Conservation (phyloP, 2,797 vertebrate genomes). For the Psittacula derbiana region DNA sequence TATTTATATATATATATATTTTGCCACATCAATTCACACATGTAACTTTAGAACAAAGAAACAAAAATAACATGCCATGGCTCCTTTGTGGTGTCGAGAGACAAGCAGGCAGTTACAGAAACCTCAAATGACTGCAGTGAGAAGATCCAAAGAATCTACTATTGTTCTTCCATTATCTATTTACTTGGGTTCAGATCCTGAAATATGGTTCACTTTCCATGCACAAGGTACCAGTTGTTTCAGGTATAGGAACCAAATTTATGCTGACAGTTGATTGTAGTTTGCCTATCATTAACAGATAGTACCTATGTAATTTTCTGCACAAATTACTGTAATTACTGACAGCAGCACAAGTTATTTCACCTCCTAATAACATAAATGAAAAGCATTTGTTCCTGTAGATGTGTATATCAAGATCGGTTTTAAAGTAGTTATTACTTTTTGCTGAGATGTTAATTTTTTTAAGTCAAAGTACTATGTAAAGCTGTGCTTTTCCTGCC, state of each 20-base stretch:
- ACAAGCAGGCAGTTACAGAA: background rate
- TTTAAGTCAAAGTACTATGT: background rate
- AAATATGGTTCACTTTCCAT: background rate
- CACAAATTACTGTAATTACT: constrained; percentile 27
- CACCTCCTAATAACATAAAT: background rate
- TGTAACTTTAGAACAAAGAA: background rate
- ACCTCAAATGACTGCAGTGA: background rate
- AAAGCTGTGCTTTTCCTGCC: background rate
- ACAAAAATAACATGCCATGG: background rate
- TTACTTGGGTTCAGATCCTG: background rate
- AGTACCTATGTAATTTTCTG: background rate
- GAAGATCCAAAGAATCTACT: background rate
- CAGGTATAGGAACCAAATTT: background rate
- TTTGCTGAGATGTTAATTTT: background rate
- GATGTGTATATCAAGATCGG: background rate
- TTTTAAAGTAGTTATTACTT: background rate
- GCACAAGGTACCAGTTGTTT: background rate
- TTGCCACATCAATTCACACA: background rate
- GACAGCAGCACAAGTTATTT: constrained; percentile 13
- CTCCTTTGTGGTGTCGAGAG: background rate
- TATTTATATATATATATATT: background rate
- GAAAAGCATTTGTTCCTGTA: background rate
- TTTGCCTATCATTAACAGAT: background rate
- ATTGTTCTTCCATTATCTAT: background rate
- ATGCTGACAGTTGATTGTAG: background rate